phyloP scores from a whole-genome alignment of 2,113 vertebrate genomes.

The Lepidothrix coronata region DNA sequence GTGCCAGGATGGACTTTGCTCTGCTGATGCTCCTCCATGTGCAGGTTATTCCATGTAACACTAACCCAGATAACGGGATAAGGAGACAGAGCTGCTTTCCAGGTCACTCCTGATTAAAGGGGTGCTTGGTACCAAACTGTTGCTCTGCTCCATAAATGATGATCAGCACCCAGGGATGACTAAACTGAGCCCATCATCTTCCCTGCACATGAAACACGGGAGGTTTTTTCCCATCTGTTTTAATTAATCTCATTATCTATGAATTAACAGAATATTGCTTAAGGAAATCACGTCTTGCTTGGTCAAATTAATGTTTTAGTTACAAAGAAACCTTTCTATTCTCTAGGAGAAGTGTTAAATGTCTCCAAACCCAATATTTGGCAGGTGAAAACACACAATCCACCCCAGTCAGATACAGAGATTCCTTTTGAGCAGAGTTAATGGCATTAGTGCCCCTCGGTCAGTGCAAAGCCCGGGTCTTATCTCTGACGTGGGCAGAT shows the following conservation, averaged over 20 bases:
- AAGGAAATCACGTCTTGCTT: not conserved
- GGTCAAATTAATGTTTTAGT: not conserved
- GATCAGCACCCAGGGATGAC: rapidly evolving
- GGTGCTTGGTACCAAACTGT: not conserved
- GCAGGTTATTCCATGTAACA: not conserved
- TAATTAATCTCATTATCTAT: not conserved
- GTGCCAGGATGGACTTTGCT: not conserved
- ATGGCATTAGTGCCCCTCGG: slow-evolving; percentile 53
- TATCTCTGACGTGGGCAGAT: slow-evolving; percentile 57
- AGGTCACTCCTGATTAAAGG: not conserved
- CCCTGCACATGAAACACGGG: not conserved
- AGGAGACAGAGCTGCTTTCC: not conserved
- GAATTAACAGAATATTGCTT: not conserved
- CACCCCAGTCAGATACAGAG: not conserved
- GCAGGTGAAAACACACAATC: not conserved
- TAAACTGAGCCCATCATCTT: not conserved
- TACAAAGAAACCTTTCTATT: not conserved
- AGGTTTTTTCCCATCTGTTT: not conserved
- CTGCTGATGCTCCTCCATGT: not conserved
- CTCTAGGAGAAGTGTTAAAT: not conserved
- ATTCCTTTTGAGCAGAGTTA: slow-evolving; percentile 36
- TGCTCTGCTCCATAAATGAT: not conserved
- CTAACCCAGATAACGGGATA: not conserved
- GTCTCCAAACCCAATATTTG: slow-evolving; percentile 47
- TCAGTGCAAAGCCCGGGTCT: slow-evolving; percentile 20